These are phyloP conservation scores for Cryptomyrus ogoouensis DNA, from an alignment of 2,113 vertebrate species.

Conservation along the genomic window DNA sequence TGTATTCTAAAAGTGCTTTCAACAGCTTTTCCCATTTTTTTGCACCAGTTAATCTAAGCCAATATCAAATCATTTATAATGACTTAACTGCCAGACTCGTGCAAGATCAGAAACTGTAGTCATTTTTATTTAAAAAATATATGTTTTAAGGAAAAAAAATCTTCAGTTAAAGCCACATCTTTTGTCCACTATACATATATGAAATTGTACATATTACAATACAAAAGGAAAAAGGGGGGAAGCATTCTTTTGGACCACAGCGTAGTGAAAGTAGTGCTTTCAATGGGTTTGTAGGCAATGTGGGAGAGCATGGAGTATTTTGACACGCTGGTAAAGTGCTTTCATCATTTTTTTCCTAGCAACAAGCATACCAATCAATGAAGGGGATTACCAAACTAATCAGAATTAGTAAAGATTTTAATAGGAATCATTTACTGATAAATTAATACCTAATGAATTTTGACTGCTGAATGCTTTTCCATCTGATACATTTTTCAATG, in stretches of 20 bases:
- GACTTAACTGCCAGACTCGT: not conserved
- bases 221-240: slow-evolving; percentile 59
- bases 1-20: not conserved
- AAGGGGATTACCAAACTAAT: not conserved
- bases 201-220: slow-evolving; percentile 72
- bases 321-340: slow-evolving; percentile 33
- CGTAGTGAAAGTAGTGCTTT: slow-evolving; percentile 41
- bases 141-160: slow-evolving; percentile 58
- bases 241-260: slow-evolving; percentile 64
- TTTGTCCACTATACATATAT: slow-evolving; percentile 71
- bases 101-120: slow-evolving; percentile 51
- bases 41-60: not conserved
- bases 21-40: not conserved
- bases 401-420: not conserved
- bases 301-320: slow-evolving; percentile 48
- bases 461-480: not conserved
- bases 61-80: not conserved
- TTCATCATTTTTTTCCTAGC: slow-evolving; percentile 17
- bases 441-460: not conserved
- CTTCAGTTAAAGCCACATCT: slow-evolving; percentile 63
- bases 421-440: not conserved
- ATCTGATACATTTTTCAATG: not conserved
- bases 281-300: slow-evolving; percentile 32
- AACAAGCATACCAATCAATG: not conserved
- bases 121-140: slow-evolving; percentile 75